Conservation (phyloP, 1,140 invertebrate species). For the Pygmarrhopalites habei region DNA sequence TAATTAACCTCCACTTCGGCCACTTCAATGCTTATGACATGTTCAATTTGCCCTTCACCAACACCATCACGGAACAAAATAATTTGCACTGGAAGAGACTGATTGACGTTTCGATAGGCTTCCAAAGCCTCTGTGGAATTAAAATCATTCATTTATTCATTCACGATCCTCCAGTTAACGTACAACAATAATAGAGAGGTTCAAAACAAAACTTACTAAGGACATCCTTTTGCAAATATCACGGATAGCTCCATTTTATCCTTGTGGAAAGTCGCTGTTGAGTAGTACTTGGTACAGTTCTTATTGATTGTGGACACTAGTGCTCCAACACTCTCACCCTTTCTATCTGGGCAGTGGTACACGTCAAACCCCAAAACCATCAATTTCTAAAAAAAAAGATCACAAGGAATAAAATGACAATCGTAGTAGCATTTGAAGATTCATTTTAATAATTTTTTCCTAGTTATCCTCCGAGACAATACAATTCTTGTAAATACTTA, state of each 20-base stretch:
- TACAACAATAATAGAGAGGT: too few relatives aligned
- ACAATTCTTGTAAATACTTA: too few relatives aligned
- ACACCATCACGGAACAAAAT: slow-evolving; percentile 37
- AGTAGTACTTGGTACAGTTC: slow-evolving; percentile 67
- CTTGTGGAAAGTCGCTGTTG: slow-evolving; percentile 60
- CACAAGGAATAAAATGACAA: not conserved
- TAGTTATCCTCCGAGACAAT: too few relatives aligned
- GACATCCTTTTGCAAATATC: not conserved
- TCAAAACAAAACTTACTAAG: not conserved
- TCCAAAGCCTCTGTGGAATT: slow-evolving; percentile 40
- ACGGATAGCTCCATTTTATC: slow-evolving; percentile 59
- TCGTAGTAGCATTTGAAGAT: not conserved
- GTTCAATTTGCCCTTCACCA: slow-evolving; percentile 35
- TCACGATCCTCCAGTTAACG: too few relatives aligned
- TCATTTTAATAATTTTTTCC: too few relatives aligned
- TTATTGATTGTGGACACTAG: slow-evolving; percentile 75
- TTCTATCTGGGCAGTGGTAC: slow-evolving; percentile 45
- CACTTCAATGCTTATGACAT: slow-evolving; percentile 61
- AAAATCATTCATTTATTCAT: slow-evolving; percentile 14
- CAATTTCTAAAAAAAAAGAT: slow-evolving; percentile 43
- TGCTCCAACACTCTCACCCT: slow-evolving; percentile 55
- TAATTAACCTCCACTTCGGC: slow-evolving; percentile 23
- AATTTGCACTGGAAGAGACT: slow-evolving; percentile 22
- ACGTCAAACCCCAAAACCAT: slow-evolving; percentile 42
- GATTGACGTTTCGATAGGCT: slow-evolving; percentile 37